Evolutionary conservation across 2,797 vertebrate genomes (phyloP).

Genomic region (Lagorchestes hirsutus): DNA sequence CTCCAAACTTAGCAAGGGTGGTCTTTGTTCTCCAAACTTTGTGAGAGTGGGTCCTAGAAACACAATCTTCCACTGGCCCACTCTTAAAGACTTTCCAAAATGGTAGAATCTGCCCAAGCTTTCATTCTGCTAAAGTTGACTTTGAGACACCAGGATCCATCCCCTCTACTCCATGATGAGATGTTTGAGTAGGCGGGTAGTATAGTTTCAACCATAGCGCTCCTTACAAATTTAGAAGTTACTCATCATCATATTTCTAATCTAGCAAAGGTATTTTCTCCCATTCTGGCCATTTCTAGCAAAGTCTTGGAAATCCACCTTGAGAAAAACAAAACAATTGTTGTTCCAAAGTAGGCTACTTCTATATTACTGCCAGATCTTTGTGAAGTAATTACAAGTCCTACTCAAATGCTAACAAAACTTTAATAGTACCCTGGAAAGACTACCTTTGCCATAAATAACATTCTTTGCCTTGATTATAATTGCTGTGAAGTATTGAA

Average conservation of each 20-base stretch:
- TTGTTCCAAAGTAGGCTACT: slow-evolving; percentile 38
- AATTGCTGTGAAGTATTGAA: slow-evolving; percentile 27
- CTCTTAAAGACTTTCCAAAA: neutral
- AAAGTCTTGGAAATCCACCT: slow-evolving; percentile 49
- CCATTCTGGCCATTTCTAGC: slow-evolving; percentile 50
- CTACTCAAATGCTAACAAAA: slow-evolving; percentile 16
- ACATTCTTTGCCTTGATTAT: slow-evolving; percentile 38
- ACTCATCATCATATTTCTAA: slow-evolving; percentile 32
- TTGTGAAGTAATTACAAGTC: slow-evolving; percentile 27
- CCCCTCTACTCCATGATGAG: neutral
- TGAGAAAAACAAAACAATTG: slow-evolving; percentile 60
- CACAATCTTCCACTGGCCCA: neutral
- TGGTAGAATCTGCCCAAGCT: neutral
- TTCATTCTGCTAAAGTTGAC: neutral
- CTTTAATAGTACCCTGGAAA: slow-evolving; percentile 18
- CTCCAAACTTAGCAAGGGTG: neutral
- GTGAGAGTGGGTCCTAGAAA: neutral
- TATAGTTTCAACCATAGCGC: slow-evolving; percentile 54
- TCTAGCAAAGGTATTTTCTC: slow-evolving; percentile 49
- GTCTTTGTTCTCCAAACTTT: neutral
- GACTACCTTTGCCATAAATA: slow-evolving; percentile 32
- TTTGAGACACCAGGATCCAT: neutral
- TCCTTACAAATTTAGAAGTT: slow-evolving; percentile 64
- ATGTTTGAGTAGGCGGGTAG: neutral
- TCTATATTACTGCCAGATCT: neutral